Percentiles rank a stretch among this genome's conserved stretches.
These are phyloP conservation scores for Andrena trimmerana DNA, from an alignment of 2,888 invertebrate genomes.

Conservation along the genomic window DNA sequence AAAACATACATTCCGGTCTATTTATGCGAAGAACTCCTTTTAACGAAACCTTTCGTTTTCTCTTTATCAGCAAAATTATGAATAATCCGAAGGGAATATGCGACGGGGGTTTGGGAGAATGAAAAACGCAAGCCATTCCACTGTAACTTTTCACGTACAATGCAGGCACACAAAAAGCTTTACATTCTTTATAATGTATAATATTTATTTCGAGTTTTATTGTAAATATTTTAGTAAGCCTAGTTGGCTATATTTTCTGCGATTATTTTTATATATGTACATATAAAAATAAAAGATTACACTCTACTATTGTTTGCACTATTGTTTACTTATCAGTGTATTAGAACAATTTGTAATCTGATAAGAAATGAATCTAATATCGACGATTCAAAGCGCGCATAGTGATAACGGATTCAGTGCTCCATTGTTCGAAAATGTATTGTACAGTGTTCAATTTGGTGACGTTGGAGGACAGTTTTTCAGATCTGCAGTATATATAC, in stretches of 20 bases:
- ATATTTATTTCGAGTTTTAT: slow-evolving; percentile 11
- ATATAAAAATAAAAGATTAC: slow-evolving; percentile 4
- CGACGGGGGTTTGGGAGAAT: slow-evolving; percentile 17
- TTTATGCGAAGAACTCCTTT: background rate
- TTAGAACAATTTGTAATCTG: no score
- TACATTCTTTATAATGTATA: slow-evolving; percentile 15
- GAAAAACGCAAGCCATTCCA: slow-evolving; percentile 48
- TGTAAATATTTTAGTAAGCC: slow-evolving; percentile 9
- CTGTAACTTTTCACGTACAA: background rate
- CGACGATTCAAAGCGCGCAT: no score
- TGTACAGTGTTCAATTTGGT: no score
- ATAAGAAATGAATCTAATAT: no score
- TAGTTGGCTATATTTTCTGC: slow-evolving; percentile 1
- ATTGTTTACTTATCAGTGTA: no score
- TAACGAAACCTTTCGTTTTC: slow-evolving; percentile 25
- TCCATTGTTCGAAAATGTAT: no score
- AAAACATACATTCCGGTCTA: background rate
- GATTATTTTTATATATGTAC: slow-evolving; percentile 7
- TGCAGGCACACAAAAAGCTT: slow-evolving; percentile 4
- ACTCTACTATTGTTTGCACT: background rate
- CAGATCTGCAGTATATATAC: no score
- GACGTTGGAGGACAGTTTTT: no score
- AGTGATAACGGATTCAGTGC: no score
- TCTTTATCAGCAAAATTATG: slow-evolving; percentile 66
- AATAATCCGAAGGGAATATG: slow-evolving; percentile 11